These are phyloP conservation scores for Galbula dea DNA, from an alignment of 2,113 vertebrate species.

Conservation along the genomic window DNA sequence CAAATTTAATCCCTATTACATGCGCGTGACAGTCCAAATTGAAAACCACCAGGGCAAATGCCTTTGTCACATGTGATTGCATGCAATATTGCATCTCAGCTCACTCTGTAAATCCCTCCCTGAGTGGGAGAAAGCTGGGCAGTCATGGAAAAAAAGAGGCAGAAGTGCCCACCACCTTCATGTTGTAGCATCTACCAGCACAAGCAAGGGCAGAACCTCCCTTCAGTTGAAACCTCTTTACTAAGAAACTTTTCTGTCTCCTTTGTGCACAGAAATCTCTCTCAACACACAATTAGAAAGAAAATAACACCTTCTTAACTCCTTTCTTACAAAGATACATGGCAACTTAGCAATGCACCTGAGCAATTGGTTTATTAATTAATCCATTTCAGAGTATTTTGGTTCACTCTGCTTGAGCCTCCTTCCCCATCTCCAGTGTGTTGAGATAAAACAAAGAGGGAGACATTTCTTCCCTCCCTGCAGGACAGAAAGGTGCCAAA, in stretches of 20 bases:
- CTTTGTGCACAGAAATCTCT: not conserved
- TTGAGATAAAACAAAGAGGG: not conserved
- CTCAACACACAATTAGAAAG: not conserved
- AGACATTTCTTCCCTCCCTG: not conserved
- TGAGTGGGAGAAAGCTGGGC: not conserved
- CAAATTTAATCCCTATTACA: not conserved
- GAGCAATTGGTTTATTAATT: not conserved
- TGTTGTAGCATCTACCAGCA: not conserved
- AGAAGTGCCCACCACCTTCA: not conserved
- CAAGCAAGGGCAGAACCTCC: not conserved
- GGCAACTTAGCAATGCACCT: not conserved
- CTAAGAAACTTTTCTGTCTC: not conserved
- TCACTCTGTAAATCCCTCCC: not conserved
- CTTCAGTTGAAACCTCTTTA: not conserved
- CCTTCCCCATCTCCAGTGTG: fast-evolving
- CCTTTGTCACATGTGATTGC: not conserved
- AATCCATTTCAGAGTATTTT: not conserved
- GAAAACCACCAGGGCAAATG: not conserved
- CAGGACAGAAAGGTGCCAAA: not conserved
- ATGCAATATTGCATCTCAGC: not conserved
- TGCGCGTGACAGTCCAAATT: not conserved
- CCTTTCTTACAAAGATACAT: not conserved
- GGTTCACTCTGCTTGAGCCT: not conserved
- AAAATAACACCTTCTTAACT: no score
- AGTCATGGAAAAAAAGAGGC: not conserved